Base-by-base conservation (phyloP, 2,888 invertebrate genomes). In the Amphiduros pacificus region DNA sequence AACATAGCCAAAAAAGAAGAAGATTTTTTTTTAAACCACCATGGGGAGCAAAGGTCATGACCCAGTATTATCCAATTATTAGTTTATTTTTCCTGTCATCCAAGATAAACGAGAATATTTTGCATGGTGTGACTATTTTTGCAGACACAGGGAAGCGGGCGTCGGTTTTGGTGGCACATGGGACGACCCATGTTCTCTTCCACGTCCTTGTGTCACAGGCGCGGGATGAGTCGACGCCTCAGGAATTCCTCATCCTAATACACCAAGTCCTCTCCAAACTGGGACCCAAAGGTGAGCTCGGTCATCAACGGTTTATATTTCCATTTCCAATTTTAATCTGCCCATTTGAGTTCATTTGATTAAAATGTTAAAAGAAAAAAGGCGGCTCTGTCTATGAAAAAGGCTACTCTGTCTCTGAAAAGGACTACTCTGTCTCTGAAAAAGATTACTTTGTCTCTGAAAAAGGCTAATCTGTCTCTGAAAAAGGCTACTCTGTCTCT, bases 231-330 rank as follows among this genome's bases (percentile, higher is more conserved):
- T 63, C 65, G 20, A 58, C 71, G 9, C 65, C 72, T 9, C 76
- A 79, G 51, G 78, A 78, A 6, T 64, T 76, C 17, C 66, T 80
- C 51, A 41, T 78, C 24, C 50, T 71, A 6, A 67, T 76, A 40
- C 81, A 81, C 57, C 73, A 76, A 50, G 69, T 81, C 14, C 72
- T 81, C 22, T 73, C 73, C n/a, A 73, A 75, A 61, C 68, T 81
- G 6, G 78, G 76, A 11, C 72, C 73, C n/a, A 82, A 80, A 77
- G 81, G 81, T 80, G 65, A 58, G 57, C 29, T 41, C n/a, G n/a
- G n/a, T n/a, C n/a, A n/a, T n/a, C n/a, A n/a, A n/a, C n/a, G n/a
- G n/a, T n/a, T n/a, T n/a, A n/a, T n/a, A n/a, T n/a, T n/a, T n/a
- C n/a, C n/a, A n/a, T n/a, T n/a, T n/a, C n/a, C n/a, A n/a, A n/a